A percentile compares a stretch with the other conserved stretches of the same genome.
Conservation (phyloP, 2,113 vertebrate genomes). For the Ranitomeya imitator region DNA sequence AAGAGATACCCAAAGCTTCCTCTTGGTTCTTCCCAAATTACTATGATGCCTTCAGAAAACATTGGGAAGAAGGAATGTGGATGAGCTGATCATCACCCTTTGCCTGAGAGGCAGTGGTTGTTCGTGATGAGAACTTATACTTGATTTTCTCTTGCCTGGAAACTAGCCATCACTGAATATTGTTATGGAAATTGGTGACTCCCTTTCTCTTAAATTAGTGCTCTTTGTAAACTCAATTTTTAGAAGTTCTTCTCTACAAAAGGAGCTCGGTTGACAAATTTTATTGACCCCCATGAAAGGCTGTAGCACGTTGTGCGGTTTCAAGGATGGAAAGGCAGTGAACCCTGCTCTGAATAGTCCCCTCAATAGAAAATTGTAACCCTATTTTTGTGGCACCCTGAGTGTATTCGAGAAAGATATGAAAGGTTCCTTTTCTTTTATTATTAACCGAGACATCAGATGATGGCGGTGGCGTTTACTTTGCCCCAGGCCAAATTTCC, state of each 20-base stretch:
- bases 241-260: not conserved
- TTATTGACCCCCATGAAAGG: not conserved
- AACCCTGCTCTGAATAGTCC: no score
- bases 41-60: not conserved
- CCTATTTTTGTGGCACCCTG: not conserved
- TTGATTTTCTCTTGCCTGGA: not conserved
- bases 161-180: not conserved
- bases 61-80: not conserved
- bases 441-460: constrained; percentile 22
- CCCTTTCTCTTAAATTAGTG: not conserved
- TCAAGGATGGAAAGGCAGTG: no score
- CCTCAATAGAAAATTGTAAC: not conserved
- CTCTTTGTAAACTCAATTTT: not conserved
- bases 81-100: not conserved
- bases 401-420: constrained; percentile 20
- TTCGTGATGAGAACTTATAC: not conserved
- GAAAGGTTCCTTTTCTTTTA: constrained; percentile 28
- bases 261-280: not conserved
- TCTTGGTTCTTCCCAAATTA: not conserved
- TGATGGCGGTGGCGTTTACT: constrained; percentile 17
- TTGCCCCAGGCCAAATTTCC: constrained; percentile 40
- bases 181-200: not conserved
- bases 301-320: not conserved
- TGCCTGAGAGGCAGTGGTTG: not conserved
- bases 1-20: not conserved